These are phyloP conservation scores for Antigone vipio DNA, from an alignment of 2,113 vertebrate genomes.

Conservation along the genomic window DNA sequence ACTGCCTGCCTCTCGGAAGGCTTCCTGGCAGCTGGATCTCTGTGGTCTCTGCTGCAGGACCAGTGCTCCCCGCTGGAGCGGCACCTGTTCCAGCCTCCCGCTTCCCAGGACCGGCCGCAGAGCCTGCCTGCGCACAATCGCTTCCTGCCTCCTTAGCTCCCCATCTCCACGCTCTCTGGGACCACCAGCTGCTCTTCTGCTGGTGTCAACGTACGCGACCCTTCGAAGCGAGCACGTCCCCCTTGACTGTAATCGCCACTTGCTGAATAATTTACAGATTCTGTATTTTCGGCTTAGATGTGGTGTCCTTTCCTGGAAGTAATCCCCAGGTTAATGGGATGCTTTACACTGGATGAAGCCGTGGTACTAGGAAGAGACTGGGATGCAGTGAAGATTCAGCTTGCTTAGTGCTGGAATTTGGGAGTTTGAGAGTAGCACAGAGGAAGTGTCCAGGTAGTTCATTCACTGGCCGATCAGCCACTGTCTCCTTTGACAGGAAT, in stretches of 20 bases:
- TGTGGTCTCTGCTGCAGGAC: background rate
- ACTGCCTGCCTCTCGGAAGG: background rate
- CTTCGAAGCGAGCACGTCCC: background rate
- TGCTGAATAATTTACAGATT: background rate
- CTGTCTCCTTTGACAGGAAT: constrained; percentile 52
- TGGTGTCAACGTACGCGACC: rapidly evolving
- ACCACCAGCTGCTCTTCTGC: background rate
- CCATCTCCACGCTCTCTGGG: background rate
- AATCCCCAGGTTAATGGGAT: background rate
- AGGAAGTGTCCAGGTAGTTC: background rate
- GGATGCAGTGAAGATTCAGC: background rate
- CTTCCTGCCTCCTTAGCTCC: background rate
- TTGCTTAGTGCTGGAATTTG: background rate
- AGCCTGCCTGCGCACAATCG: no score
- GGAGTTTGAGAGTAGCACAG: background rate
- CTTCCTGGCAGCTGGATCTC: background rate
- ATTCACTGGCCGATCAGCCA: background rate
- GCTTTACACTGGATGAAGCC: background rate
- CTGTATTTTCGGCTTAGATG: background rate
- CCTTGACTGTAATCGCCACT: background rate
- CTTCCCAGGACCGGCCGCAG: background rate
- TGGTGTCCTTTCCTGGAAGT: background rate
- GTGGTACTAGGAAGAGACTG: rapidly evolving
- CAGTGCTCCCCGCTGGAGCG: background rate
- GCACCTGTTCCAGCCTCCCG: background rate